phyloP scores from a whole-genome alignment of 2,888 invertebrate genomes.

The Coelinius sp. region DNA sequence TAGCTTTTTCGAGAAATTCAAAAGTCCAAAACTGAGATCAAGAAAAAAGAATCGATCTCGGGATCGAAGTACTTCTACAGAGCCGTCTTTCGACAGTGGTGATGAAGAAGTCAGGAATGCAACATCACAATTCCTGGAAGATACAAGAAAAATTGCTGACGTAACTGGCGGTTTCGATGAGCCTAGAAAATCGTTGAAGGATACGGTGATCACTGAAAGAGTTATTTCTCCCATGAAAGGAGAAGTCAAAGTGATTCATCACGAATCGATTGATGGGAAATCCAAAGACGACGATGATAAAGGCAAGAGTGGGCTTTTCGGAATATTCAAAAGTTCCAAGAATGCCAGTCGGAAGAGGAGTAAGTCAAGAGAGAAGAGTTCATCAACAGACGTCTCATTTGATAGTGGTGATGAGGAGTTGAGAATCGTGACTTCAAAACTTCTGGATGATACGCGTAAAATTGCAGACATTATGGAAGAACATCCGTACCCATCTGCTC shows the following conservation, averaged over 20 bases:
- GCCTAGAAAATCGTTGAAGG: constrained; percentile 9
- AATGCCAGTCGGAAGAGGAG: constrained; percentile 58
- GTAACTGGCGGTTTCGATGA: constrained; percentile 3
- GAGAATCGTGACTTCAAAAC: constrained; percentile 44
- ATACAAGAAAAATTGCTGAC: constrained; percentile 48
- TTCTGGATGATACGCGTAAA: constrained; percentile 49
- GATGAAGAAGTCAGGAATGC: constrained; percentile 50
- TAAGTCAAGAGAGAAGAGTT: constrained; percentile 61
- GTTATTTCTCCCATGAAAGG: constrained; percentile 7
- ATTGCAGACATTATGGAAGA: constrained; percentile 52
- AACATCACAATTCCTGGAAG: constrained; percentile 48
- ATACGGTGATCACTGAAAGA: constrained; percentile 21
- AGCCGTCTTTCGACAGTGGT: constrained; percentile 53
- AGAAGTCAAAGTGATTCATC: constrained; percentile 36
- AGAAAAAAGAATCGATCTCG: constrained; percentile 61
- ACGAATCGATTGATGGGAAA: neutral
- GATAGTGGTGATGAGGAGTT: constrained; percentile 53
- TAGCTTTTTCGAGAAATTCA: constrained; percentile 63
- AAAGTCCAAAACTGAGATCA: constrained; percentile 58
- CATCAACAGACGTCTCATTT: constrained; percentile 53
- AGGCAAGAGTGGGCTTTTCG: constrained; percentile 56
- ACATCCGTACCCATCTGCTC: constrained; percentile 46
- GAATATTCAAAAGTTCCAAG: constrained; percentile 62
- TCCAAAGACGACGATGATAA: constrained; percentile 55
- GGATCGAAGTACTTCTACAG: constrained; percentile 58